Conservation (phyloP, 2,888 invertebrate genomes). For the Colostygia pectinataria region DNA sequence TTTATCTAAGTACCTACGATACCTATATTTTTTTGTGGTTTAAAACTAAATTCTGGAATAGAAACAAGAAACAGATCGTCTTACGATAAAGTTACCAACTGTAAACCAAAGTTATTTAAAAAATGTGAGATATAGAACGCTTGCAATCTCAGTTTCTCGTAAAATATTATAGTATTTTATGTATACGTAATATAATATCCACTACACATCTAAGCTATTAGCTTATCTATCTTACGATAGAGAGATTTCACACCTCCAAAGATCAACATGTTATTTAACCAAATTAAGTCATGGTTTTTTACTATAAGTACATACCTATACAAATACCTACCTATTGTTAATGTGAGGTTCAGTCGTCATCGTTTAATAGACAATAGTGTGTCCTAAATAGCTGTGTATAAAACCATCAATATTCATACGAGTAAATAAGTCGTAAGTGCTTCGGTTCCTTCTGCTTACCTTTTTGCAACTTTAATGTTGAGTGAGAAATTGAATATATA, state of each 20-base stretch:
- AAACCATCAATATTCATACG: slow-evolving; percentile 4
- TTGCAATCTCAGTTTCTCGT: slow-evolving; percentile 8
- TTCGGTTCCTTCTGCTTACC: too few relatives aligned
- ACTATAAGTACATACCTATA: too few relatives aligned
- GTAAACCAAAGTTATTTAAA: slow-evolving; percentile 7
- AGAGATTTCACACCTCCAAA: slow-evolving; percentile 18
- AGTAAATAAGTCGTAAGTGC: too few relatives aligned
- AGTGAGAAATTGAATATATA: slow-evolving; percentile 3
- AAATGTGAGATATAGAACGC: slow-evolving; percentile 8
- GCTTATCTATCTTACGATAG: slow-evolving; percentile 17
- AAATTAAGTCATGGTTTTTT: slow-evolving; percentile 13
- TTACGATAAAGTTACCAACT: slow-evolving; percentile 4
- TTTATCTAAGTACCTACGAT: too few relatives aligned
- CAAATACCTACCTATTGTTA: too few relatives aligned
- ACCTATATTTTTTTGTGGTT: slow-evolving; percentile 2
- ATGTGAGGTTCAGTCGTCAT: too few relatives aligned
- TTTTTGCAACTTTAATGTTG: neutral
- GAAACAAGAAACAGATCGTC: slow-evolving; percentile 2
- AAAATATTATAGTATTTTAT: too few relatives aligned
- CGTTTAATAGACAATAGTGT: too few relatives aligned
- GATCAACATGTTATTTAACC: slow-evolving; percentile 15
- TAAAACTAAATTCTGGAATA: slow-evolving; percentile 13
- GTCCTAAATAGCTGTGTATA: too few relatives aligned
- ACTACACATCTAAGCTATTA: slow-evolving; percentile 2
- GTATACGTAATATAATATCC: too few relatives aligned